Percentiles rank a stretch among this genome's conserved stretches.
Evolutionary conservation across 1,140 invertebrate genomes (phyloP).

Genomic region (Delia radicum): DNA sequence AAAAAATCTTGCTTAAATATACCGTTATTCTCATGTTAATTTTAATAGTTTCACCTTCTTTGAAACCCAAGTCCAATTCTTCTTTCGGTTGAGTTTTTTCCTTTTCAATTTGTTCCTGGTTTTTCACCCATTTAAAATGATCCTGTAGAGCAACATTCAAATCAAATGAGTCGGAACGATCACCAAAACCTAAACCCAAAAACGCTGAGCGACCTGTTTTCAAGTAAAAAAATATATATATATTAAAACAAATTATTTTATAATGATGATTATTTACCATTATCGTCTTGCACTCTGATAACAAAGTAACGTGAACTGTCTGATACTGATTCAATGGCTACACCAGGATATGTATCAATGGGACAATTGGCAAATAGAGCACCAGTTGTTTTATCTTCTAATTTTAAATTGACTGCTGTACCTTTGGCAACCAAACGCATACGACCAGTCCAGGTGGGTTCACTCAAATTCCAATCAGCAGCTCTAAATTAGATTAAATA

Average conservation of each 20-base stretch:
- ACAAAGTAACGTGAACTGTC: conserved; percentile 99
- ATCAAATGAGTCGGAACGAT: conserved; percentile 98
- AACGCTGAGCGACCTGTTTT: conserved; percentile 87
- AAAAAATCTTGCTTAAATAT: conserved; percentile 47
- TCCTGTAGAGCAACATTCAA: conserved; percentile 98
- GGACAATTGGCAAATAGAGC: conserved; percentile 98
- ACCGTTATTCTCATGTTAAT: conserved; percentile 98
- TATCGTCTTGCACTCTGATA: conserved; percentile 90
- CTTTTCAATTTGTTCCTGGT: conserved; percentile 84
- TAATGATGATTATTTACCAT: conserved; percentile 64
- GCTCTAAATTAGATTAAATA: conserved; percentile 67
- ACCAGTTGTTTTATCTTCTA: conserved; percentile 94
- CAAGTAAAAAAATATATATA: not conserved
- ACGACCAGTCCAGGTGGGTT: conserved; percentile 95
- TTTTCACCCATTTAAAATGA: conserved; percentile 96
- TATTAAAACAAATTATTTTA: too few species aligned
- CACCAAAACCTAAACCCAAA: conserved; percentile 95
- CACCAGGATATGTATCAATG: conserved; percentile 92
- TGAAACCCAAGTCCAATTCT: conserved; percentile 93
- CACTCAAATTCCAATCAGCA: conserved; percentile 95
- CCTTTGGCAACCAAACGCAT: conserved; percentile 89
- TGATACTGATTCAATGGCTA: conserved; percentile 91
- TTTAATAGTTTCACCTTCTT: conserved; percentile 98
- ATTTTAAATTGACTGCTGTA: conserved; percentile 81
- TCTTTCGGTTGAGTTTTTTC: conserved; percentile 76